Conservation (phyloP, 2,888 invertebrate species). For the Acholoe squamosa region DNA sequence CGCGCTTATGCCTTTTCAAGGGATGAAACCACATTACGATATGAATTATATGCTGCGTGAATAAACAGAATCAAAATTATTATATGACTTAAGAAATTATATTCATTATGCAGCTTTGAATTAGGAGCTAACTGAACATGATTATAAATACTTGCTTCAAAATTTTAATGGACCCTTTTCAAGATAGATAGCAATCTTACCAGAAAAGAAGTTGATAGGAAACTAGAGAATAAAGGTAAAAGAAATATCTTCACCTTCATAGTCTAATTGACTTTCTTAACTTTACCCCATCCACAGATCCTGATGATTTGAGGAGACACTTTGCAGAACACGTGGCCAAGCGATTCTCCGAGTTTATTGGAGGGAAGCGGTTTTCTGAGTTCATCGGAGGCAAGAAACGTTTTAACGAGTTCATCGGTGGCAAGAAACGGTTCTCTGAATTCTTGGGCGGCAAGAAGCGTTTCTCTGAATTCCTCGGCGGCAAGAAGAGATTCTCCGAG, state of each 20-base stretch:
- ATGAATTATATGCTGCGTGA: no score
- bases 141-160: no score
- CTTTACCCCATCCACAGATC: conserved; percentile 45
- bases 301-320: conserved; percentile 55
- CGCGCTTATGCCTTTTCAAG: no score
- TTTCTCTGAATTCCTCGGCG: conserved; percentile 66
- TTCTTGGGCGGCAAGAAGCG: conserved; percentile 65
- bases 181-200: no score
- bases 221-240: no score
- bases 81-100: no score
- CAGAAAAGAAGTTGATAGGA: no score
- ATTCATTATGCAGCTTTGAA: no score
- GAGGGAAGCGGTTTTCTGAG: conserved; percentile 62
- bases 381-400: conserved; percentile 68
- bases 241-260: not conserved
- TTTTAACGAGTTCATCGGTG: conserved; percentile 68
- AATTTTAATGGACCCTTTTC: no score
- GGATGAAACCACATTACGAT: no score
- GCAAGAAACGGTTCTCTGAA: conserved; percentile 63
- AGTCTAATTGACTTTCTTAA: not conserved
- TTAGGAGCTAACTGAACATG: no score
- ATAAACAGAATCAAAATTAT: no score
- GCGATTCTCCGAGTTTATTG: conserved; percentile 67
- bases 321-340: conserved; percentile 63
- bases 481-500: conserved; percentile 68